These are phyloP conservation scores for Cylindroiulus punctatus DNA, from an alignment of 2,888 invertebrate genomes.

Conservation along the genomic window DNA sequence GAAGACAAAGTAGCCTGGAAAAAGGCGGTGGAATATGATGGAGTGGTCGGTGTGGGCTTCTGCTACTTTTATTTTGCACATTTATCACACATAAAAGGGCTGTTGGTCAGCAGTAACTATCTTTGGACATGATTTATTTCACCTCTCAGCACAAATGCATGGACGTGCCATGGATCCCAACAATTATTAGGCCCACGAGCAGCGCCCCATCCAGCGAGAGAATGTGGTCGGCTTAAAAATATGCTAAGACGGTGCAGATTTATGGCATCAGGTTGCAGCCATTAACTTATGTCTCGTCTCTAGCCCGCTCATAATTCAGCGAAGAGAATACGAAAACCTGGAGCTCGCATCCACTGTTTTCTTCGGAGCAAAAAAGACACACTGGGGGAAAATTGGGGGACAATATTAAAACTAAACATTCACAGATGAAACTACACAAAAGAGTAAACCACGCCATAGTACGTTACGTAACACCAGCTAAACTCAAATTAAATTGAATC, in stretches of 20 bases:
- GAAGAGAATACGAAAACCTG: neutral
- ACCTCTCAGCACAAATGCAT: slow-evolving; percentile 43
- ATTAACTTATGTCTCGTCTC: neutral
- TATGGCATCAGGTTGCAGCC: slow-evolving; percentile 30
- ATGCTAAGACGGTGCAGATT: slow-evolving; percentile 39
- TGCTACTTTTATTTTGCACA: slow-evolving; percentile 33
- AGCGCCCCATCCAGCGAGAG: neutral
- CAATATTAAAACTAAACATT: slow-evolving; percentile 45
- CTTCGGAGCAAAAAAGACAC: neutral
- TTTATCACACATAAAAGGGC: slow-evolving; percentile 45
- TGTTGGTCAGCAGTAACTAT: slow-evolving; percentile 44
- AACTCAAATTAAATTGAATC: slow-evolving; percentile 47
- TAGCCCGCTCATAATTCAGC: slow-evolving; percentile 20
- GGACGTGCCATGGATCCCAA: slow-evolving; percentile 41
- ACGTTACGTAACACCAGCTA: slow-evolving; percentile 43
- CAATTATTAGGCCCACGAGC: slow-evolving; percentile 40
- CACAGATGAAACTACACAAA: slow-evolving; percentile 45
- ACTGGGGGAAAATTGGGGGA: slow-evolving; percentile 21
- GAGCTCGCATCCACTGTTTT: neutral
- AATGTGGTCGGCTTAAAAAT: slow-evolving; percentile 13
- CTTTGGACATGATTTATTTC: slow-evolving; percentile 43
- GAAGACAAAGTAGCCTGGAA: slow-evolving; percentile 11
- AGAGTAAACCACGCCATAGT: slow-evolving; percentile 47
- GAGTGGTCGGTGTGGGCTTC: slow-evolving; percentile 27
- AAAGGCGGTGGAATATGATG: slow-evolving; percentile 5